Conservation (phyloP, 2,888 invertebrate genomes). For the Ypsolopha sequella region DNA sequence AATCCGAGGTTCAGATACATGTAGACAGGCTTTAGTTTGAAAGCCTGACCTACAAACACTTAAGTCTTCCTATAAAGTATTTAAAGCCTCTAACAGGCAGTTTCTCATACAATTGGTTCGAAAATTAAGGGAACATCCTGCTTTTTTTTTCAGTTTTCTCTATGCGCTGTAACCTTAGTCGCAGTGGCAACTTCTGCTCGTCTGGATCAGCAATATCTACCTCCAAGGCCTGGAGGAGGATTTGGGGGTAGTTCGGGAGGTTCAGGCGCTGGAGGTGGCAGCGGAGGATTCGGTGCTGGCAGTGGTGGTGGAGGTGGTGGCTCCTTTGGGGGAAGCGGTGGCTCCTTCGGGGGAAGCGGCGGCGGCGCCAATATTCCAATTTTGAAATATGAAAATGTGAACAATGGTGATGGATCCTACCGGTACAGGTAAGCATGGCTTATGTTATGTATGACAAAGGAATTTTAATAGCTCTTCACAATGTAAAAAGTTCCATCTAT, state of each 20-base stretch:
- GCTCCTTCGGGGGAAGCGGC: slow-evolving; percentile 29
- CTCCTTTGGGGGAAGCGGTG: slow-evolving; percentile 22
- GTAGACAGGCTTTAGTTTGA: no score
- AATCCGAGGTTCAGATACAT: no score
- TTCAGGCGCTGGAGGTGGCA: neutral
- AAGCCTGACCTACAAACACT: no score
- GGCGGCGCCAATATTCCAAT: slow-evolving; percentile 66
- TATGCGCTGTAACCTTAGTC: slow-evolving; percentile 25
- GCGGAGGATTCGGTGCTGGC: slow-evolving; percentile 19
- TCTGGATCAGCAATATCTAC: slow-evolving; percentile 38
- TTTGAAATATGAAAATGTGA: slow-evolving; percentile 72
- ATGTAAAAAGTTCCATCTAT: no score
- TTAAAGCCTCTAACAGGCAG: no score
- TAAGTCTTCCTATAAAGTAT: no score
- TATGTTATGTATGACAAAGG: neutral
- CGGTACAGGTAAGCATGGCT: slow-evolving; percentile 64
- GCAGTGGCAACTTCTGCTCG: slow-evolving; percentile 44
- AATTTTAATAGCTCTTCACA: neutral
- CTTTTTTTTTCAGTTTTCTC: no score
- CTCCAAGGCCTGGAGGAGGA: slow-evolving; percentile 26
- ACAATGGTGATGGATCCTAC: slow-evolving; percentile 76
- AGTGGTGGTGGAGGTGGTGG: slow-evolving; percentile 27
- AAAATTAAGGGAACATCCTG: no score
- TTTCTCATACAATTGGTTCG: no score
- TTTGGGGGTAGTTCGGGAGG: slow-evolving; percentile 3